A percentile compares a stretch with the other conserved stretches of the same genome.
Conservation (phyloP, 1,140 invertebrate species). For the Watersipora subatra region DNA sequence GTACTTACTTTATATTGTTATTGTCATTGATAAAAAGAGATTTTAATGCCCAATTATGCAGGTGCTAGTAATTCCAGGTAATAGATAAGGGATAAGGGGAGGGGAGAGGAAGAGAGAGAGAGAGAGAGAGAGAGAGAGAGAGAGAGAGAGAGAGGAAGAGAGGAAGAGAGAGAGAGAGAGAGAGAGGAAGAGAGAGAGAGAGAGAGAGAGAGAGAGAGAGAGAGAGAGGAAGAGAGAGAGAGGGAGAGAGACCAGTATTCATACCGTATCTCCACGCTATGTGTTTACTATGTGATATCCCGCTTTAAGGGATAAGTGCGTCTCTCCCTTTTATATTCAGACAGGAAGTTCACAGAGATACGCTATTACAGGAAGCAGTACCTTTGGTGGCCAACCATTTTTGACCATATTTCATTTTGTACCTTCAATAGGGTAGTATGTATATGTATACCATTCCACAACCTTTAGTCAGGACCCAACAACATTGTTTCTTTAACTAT, state of each 20-base stretch:
- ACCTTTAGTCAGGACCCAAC: too few relatives aligned
- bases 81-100: background rate
- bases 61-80: background rate
- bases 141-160: background rate
- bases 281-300: too few relatives aligned
- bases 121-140: background rate
- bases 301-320: too few relatives aligned
- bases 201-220: background rate
- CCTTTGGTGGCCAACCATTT: too few relatives aligned
- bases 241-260: background rate
- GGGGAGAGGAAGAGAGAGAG: background rate
- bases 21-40: background rate
- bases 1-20: background rate
- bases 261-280: conserved; percentile 9
- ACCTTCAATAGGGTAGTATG: too few relatives aligned
- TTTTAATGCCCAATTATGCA: background rate
- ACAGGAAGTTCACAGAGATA: too few relatives aligned
- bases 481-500: too few relatives aligned
- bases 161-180: background rate
- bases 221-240: conserved; percentile 6
- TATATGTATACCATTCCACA: too few relatives aligned
- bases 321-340: too few relatives aligned
- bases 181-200: background rate
- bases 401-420: too few relatives aligned
- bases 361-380: too few relatives aligned